Conservation (phyloP, 1,140 invertebrate species). For the Dendroctonus valens region DNA sequence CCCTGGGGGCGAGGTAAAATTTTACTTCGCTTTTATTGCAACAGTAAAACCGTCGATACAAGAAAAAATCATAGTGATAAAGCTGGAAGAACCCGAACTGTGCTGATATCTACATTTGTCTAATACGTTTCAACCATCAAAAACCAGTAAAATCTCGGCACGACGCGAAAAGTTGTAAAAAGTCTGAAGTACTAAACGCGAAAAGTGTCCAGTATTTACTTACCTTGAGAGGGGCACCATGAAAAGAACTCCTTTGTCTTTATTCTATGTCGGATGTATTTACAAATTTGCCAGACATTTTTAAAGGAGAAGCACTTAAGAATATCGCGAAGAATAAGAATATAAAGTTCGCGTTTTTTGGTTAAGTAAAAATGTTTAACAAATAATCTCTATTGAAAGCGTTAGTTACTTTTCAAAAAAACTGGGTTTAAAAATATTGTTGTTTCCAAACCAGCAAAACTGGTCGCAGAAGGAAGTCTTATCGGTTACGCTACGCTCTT, state of each 20-base stretch:
- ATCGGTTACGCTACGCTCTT: not conserved
- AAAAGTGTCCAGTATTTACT: constrained; percentile 34
- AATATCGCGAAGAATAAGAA: too few species aligned
- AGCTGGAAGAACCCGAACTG: constrained; percentile 23
- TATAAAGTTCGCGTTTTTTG: too few species aligned
- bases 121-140: constrained; percentile 35
- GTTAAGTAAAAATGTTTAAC: too few species aligned
- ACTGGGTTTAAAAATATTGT: too few species aligned
- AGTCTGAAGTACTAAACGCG: constrained; percentile 28
- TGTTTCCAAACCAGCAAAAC: too few species aligned
- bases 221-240: constrained; percentile 6
- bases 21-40: constrained; percentile 25
- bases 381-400: too few species aligned
- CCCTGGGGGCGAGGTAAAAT: constrained; percentile 3
- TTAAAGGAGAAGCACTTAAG: too few species aligned
- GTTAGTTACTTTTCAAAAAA: too few species aligned
- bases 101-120: constrained; percentile 34
- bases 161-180: constrained; percentile 34
- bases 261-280: too few species aligned
- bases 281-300: too few species aligned
- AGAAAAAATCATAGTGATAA: constrained; percentile 37
- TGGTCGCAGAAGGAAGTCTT: not conserved
- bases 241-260: not conserved
- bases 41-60: constrained; percentile 33
- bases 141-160: constrained; percentile 31